These are phyloP conservation scores for Elephas maximus DNA, from an alignment of 2,113 vertebrate species.

Conservation along the genomic window DNA sequence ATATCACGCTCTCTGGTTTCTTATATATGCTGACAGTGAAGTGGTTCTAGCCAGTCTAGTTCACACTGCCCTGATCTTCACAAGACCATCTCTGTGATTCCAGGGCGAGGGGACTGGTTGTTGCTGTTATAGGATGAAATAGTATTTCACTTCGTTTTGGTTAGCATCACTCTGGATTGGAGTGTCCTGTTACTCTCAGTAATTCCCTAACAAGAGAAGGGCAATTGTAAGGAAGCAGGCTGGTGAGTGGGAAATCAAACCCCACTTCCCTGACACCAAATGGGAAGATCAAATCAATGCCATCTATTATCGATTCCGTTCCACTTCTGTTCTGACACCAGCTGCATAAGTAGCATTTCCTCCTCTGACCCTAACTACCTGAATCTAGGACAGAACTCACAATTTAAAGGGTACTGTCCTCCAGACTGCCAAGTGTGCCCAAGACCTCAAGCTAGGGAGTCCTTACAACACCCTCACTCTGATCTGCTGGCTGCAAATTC, in stretches of 20 bases:
- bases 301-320: not conserved
- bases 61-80: conserved; percentile 42
- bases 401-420: not conserved
- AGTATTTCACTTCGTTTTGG: conserved; percentile 61
- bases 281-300: not conserved
- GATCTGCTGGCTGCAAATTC: not conserved
- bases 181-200: conserved; percentile 59
- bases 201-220: conserved; percentile 68
- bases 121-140: not conserved
- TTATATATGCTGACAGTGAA: not conserved
- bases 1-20: not conserved
- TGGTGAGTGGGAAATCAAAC: not conserved
- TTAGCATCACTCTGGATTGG: conserved; percentile 34
- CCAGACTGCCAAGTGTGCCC: not conserved
- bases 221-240: conserved; percentile 36
- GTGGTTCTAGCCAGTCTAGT: conserved; percentile 12
- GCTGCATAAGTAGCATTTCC: not conserved
- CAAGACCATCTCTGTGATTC: conserved; percentile 58
- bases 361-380: not conserved
- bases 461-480: not conserved
- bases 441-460: not conserved
- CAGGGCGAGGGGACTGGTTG: not conserved
- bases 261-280: not conserved
- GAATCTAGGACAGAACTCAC: not conserved
- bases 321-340: not conserved